These are phyloP conservation scores for Trichonephila inaurata DNA, from an alignment of 1,140 invertebrate genomes.

Conservation along the genomic window DNA sequence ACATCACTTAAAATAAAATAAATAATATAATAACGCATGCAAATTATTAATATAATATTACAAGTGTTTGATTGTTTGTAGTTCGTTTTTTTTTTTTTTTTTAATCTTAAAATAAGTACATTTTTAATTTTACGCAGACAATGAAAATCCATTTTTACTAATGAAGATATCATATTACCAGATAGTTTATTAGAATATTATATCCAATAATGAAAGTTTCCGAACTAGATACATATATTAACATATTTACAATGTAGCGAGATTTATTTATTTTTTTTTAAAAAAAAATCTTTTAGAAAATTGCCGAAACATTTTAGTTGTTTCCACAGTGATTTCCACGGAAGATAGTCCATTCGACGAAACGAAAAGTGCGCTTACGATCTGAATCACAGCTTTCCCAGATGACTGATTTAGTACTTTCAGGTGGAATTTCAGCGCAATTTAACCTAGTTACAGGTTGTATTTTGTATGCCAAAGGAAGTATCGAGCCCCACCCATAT, in stretches of 20 bases:
- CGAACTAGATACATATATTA: background rate
- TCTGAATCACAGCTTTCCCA: background rate
- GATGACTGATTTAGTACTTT: background rate
- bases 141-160: background rate
- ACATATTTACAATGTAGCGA: background rate
- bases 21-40: too few species aligned
- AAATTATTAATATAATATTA: too few species aligned
- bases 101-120: too few species aligned
- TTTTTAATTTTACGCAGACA: background rate
- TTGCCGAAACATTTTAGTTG: background rate
- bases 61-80: too few species aligned
- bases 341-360: background rate
- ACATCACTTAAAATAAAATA: too few species aligned
- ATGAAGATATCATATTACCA: background rate
- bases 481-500: background rate
- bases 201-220: background rate
- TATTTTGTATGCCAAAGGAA: background rate
- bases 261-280: background rate
- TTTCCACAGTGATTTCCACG: background rate
- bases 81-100: too few species aligned
- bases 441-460: background rate
- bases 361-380: background rate
- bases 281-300: background rate
- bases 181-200: background rate
- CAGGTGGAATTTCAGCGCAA: background rate